Conservation (phyloP, 2,797 vertebrate genomes). For the Philypnodon macrostomus region DNA sequence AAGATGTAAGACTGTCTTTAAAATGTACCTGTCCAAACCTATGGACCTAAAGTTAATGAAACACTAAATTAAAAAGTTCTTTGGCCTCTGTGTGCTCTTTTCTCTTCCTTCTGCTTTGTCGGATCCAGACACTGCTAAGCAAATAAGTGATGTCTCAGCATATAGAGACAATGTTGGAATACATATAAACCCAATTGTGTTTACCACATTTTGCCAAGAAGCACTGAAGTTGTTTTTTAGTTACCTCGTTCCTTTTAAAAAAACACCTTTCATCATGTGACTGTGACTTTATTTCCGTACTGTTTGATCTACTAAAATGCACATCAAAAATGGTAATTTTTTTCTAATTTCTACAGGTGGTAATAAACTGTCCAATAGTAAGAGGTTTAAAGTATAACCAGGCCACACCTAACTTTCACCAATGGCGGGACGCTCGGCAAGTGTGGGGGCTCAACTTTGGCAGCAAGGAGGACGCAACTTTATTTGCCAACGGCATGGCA, state of each 20-base stretch:
- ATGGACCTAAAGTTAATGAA: conserved; percentile 9
- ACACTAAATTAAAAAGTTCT: conserved; percentile 34
- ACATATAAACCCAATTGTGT: neutral
- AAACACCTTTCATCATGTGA: too few species aligned
- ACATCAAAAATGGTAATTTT: neutral
- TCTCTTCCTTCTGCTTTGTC: conserved; percentile 62
- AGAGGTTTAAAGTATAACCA: conserved; percentile 92
- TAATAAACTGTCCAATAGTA: conserved; percentile 89
- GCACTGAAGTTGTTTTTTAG: neutral
- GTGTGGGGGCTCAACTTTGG: conserved; percentile 94
- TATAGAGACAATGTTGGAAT: conserved; percentile 63
- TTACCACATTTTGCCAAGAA: neutral
- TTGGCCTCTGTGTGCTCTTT: conserved; percentile 27
- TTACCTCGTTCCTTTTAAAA: too few species aligned
- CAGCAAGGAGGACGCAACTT: conserved; percentile 85
- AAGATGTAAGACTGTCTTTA: neutral
- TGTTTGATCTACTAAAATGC: neutral
- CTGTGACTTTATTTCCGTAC: too few species aligned
- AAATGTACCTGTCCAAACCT: neutral
- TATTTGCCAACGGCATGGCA: conserved; percentile 85
- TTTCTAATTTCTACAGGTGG: conserved; percentile 79
- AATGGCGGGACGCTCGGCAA: conserved; percentile 89
- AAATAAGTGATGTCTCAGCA: conserved; percentile 77
- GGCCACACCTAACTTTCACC: conserved; percentile 91
- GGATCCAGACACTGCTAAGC: conserved; percentile 75